phyloP scores from a whole-genome alignment of 2,113 vertebrate species.

The Alosa alosa region DNA sequence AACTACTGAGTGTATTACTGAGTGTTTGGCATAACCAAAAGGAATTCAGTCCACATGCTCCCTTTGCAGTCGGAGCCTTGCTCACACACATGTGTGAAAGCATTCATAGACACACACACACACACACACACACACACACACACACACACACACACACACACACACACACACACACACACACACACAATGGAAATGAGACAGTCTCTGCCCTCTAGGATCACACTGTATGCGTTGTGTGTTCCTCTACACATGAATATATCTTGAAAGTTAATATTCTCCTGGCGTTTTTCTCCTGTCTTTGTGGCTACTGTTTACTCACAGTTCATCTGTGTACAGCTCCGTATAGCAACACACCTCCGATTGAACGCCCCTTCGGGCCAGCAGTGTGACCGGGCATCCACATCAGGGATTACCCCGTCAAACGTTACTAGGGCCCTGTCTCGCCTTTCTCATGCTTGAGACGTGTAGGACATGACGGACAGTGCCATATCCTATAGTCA shows the following conservation, averaged over 20 bases:
- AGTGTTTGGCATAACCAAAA: slow-evolving; percentile 47
- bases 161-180: not conserved
- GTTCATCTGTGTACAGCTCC: not conserved
- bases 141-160: not conserved
- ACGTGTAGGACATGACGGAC: not conserved
- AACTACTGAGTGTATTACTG: slow-evolving; percentile 38
- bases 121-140: not conserved
- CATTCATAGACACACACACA: not conserved
- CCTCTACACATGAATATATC: not conserved
- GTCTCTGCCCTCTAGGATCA: not conserved
- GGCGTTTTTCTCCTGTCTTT: not conserved
- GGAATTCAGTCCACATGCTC: slow-evolving; percentile 18
- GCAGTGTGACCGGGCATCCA: not conserved
- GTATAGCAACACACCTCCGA: not conserved
- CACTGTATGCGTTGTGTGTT: not conserved
- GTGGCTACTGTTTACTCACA: not conserved
- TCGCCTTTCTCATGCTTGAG: not conserved
- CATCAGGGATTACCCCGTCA: slow-evolving; percentile 26
- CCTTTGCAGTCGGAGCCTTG: not conserved
- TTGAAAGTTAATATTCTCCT: slow-evolving; percentile 1
- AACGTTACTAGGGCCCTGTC: not conserved
- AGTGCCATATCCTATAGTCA: not conserved
- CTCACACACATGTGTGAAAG: not conserved
- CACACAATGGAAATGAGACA: not conserved
- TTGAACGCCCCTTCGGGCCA: not conserved